Evolutionary conservation across 2,113 vertebrate species (phyloP).

Genomic region (Carlito syrichta): DNA sequence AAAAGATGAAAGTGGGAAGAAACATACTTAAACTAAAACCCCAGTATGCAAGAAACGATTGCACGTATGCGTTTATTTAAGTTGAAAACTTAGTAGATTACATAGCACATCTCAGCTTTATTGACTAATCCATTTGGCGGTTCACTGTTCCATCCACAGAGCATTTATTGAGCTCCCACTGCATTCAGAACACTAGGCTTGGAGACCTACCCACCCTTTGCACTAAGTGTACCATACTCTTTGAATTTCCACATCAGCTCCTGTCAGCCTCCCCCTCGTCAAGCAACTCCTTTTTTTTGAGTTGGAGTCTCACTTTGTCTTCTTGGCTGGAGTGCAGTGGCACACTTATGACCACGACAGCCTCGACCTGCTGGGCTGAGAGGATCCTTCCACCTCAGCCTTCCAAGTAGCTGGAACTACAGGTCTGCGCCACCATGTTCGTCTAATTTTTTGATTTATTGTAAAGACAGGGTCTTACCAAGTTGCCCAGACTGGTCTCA

Average conservation of each 20-base stretch:
- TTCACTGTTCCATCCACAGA: not conserved
- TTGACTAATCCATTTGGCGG: not conserved
- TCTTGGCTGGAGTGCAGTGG: too few species aligned
- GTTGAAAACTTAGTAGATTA: not conserved
- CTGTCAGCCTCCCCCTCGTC: not conserved
- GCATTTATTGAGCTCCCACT: not conserved
- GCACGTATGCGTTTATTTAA: not conserved
- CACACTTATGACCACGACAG: too few species aligned
- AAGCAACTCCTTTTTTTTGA: not conserved
- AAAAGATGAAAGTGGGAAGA: not conserved
- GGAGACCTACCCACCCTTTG: too few species aligned
- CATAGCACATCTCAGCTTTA: not conserved
- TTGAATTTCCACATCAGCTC: not conserved
- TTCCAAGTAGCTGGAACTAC: too few species aligned
- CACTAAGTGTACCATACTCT: not conserved
- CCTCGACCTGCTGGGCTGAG: too few species aligned
- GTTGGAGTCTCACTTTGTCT: too few species aligned
- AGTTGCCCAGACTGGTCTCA: too few species aligned
- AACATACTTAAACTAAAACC: conserved; percentile 14
- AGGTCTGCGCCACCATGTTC: too few species aligned
- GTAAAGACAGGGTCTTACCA: too few species aligned
- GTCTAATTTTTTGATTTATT: too few species aligned
- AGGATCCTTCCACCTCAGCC: too few species aligned
- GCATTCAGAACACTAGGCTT: not conserved
- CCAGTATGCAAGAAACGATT: not conserved